Percentiles rank a stretch among this genome's conserved stretches.
These are phyloP conservation scores for Oxyteleia sp. DNA, from an alignment of 2,888 invertebrate genomes.

Conservation along the genomic window DNA sequence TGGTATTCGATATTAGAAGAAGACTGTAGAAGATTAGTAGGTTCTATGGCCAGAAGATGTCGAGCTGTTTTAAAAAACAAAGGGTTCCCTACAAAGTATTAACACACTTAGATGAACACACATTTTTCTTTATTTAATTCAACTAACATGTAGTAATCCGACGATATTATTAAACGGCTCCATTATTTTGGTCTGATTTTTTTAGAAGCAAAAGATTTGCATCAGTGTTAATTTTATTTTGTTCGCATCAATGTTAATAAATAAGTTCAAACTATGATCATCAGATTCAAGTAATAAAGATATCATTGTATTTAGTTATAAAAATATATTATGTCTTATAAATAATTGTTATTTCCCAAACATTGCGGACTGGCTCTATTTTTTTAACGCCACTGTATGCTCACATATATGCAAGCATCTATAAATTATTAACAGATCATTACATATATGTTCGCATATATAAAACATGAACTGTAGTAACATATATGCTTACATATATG, in stretches of 20 bases:
- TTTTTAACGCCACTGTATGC: background rate
- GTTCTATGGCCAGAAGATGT: conserved; percentile 19
- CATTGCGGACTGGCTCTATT: background rate
- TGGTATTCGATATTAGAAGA: conserved; percentile 26
- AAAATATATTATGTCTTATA: background rate
- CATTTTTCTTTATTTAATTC: conserved; percentile 12
- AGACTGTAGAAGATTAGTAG: conserved; percentile 28
- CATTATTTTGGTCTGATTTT: no score
- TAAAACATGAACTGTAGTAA: no score
- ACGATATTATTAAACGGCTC: conserved; percentile 23
- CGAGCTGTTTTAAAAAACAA: conserved; percentile 29
- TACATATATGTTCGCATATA: no score
- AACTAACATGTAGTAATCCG: no score
- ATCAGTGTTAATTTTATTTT: no score
- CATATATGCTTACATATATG: no score
- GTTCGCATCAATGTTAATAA: no score
- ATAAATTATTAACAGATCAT: no score
- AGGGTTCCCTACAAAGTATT: conserved; percentile 32
- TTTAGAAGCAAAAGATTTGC: no score
- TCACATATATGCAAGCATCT: no score
- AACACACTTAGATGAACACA: conserved; percentile 5
- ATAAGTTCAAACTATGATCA: no score
- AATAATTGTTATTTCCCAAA: background rate
- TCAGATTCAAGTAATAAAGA: background rate
- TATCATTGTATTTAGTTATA: background rate